Evolutionary conservation across 2,888 invertebrate species (phyloP), one percentile per base, ranked within the genome.

Genomic region (Amphipoea lucens): DNA sequence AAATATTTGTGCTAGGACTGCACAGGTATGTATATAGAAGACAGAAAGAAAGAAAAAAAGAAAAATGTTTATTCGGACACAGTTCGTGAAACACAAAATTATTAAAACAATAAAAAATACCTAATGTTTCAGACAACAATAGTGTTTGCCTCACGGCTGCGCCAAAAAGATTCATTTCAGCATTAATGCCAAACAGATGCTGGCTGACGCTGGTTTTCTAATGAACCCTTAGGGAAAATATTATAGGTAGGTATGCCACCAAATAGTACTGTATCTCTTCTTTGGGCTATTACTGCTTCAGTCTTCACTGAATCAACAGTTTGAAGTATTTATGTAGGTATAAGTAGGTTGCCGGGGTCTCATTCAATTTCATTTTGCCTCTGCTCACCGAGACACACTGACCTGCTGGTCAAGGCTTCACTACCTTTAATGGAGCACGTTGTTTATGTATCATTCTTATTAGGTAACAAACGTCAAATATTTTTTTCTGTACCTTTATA

Each of bases 381-480:
- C 77, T 17, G 42, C 36, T 80, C 51, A 57, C 65, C 57, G 45
- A 81, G 67, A 81, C 73, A 76, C n/a, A 81, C 76, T 76, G 73
- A 70, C 66, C 70, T 11, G n/a, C 17, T 48, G 70, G 76, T 76
- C 85, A 85, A 81, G 81, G 83, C 11, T 51, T 45, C 6, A 23
- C 17, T 72, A 40, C 74, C n/a, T 36, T 70, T 17, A 85, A 85
- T 12, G 81, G 70, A 51, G 14, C 42, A 17, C 48, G 85, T 74
- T 63, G 36, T 79, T 66, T 42, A 45, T n/a, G n/a, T 48, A 51
- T 69, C 4, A 66, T 48, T 54, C 11, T 7, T 51, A 54, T 36
- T 66, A 29, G 29, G 29, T 29, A 48, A 60, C n/a, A 84, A 82
- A 84, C 42, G 45, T 70, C 29, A 62, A 65, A 72, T 48, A 42